A percentile compares a stretch with the other conserved stretches of the same genome.
phyloP scores from a whole-genome alignment of 2,888 invertebrate species.

The Hedya salicella region DNA sequence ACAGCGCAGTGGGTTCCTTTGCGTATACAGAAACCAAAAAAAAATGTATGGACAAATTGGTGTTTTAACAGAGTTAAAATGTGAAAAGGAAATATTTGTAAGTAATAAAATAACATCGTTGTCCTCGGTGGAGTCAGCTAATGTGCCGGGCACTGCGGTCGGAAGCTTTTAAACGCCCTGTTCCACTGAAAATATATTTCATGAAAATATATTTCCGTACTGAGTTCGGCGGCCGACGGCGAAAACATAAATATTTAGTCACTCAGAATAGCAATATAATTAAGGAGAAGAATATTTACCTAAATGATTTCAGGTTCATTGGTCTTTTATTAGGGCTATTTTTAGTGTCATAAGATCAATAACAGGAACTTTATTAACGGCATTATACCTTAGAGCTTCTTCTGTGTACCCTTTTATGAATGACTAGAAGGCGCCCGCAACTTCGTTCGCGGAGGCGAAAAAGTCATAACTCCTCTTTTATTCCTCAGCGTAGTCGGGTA shows the following conservation, averaged over 20 bases:
- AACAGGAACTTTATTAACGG: too few species aligned
- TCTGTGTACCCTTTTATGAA: too few species aligned
- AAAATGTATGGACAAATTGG: background rate
- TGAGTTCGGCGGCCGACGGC: background rate
- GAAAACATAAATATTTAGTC: slow-evolving; percentile 13
- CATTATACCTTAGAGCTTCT: too few species aligned
- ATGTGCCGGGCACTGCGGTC: background rate
- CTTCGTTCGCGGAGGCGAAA: too few species aligned
- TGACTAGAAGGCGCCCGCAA: too few species aligned
- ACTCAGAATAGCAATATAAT: slow-evolving; percentile 1
- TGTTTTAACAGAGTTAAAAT: background rate
- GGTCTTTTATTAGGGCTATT: too few species aligned
- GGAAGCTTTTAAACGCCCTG: slow-evolving; percentile 15
- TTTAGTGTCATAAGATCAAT: too few species aligned
- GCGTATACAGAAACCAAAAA: too few species aligned
- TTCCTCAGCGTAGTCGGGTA: too few species aligned
- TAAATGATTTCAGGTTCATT: too few species aligned
- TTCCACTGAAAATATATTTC: slow-evolving; percentile 18
- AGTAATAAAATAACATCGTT: background rate
- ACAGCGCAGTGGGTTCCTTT: too few species aligned
- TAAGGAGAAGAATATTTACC: background rate
- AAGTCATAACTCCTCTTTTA: too few species aligned
- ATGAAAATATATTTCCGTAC: slow-evolving; percentile 18
- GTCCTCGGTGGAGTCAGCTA: background rate
- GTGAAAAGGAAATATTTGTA: background rate